Percentiles rank a stretch among this genome's conserved stretches.
These are phyloP conservation scores for Pteruthius melanotis DNA, from an alignment of 2,113 vertebrate genomes.

Conservation along the genomic window DNA sequence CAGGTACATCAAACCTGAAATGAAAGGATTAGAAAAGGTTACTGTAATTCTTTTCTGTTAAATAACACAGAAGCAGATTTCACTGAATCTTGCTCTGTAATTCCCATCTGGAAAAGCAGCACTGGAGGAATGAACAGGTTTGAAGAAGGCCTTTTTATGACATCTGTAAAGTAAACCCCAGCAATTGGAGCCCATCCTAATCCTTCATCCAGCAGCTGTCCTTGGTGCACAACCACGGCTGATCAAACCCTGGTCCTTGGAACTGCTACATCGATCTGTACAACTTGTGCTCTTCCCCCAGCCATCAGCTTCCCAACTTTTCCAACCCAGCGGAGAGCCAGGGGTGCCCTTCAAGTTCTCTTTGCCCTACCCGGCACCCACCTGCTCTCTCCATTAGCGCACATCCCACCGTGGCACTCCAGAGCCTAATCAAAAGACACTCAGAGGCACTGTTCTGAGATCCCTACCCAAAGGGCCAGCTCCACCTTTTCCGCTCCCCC, in stretches of 20 bases:
- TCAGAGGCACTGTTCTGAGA: fast-evolving
- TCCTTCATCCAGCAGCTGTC: constrained; percentile 54
- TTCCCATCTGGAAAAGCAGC: constrained; percentile 77
- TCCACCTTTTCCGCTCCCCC: neutral
- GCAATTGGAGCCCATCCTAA: constrained; percentile 54
- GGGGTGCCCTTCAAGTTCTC: neutral
- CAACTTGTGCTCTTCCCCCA: neutral
- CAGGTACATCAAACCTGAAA: constrained; percentile 89
- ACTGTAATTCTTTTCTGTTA: constrained; percentile 72
- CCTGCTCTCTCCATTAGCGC: neutral
- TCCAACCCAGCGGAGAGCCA: neutral
- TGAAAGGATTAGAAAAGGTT: constrained; percentile 86
- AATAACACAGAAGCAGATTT: constrained; percentile 94
- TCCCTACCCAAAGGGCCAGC: neutral
- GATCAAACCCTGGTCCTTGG: neutral
- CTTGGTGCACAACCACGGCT: neutral
- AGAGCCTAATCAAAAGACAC: neutral
- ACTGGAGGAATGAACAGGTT: constrained; percentile 60
- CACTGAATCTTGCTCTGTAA: constrained; percentile 74
- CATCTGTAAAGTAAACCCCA: constrained; percentile 67
- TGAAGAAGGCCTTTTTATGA: constrained; percentile 61
- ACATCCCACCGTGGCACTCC: fast-evolving
- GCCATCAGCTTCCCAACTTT: neutral
- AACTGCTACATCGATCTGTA: neutral
- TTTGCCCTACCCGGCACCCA: fast-evolving